Evolutionary conservation across 2,888 invertebrate species (phyloP).

Genomic region (Myopa tessellatipennis): DNA sequence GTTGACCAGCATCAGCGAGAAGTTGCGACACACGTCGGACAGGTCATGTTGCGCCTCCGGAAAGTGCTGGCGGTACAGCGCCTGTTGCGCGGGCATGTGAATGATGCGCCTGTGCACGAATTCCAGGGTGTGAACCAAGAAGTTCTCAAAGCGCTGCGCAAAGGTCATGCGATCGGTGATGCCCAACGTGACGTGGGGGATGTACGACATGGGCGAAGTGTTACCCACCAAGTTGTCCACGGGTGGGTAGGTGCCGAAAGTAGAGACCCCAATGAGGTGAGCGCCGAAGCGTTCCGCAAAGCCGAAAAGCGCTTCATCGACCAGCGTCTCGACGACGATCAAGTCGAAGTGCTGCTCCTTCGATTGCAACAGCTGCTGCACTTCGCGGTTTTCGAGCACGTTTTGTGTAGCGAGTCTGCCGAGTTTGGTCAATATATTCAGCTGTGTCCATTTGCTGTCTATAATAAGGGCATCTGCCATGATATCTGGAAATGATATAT

Average conservation of each 20-base stretch:
- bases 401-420: background rate
- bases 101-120: slow-evolving; percentile 46
- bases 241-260: slow-evolving; percentile 50
- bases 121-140: slow-evolving; percentile 46
- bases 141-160: slow-evolving; percentile 60
- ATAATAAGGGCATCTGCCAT: slow-evolving; percentile 29
- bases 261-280: slow-evolving; percentile 52
- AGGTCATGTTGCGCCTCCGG: slow-evolving; percentile 53
- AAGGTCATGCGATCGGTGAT: slow-evolving; percentile 64
- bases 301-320: slow-evolving; percentile 61
- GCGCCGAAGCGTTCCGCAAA: slow-evolving; percentile 60
- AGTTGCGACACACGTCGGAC: slow-evolving; percentile 53
- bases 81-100: slow-evolving; percentile 55
- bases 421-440: slow-evolving; percentile 45
- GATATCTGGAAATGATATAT: slow-evolving; percentile 43
- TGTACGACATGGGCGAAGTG: slow-evolving; percentile 60
- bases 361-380: slow-evolving; percentile 56
- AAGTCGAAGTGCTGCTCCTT: slow-evolving; percentile 61
- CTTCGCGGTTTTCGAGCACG: slow-evolving; percentile 47
- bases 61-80: slow-evolving; percentile 54
- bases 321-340: slow-evolving; percentile 60
- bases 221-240: slow-evolving; percentile 54
- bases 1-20: slow-evolving; percentile 59
- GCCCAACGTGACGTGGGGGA: slow-evolving; percentile 52
- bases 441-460: slow-evolving; percentile 48